Evolutionary conservation across 1,140 invertebrate species (phyloP).

Genomic region (Dreissena polymorpha): DNA sequence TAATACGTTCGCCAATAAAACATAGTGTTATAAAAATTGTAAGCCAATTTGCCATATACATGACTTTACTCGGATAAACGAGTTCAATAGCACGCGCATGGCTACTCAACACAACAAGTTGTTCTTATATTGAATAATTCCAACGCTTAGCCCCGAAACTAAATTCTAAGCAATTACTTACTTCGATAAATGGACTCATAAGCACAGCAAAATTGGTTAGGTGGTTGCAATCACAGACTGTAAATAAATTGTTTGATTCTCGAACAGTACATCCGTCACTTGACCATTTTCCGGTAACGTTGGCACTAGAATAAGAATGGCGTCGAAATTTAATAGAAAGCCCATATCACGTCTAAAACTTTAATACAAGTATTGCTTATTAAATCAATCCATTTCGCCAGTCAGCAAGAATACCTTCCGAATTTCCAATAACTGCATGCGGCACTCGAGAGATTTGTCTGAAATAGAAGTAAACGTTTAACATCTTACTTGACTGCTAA

Average conservation of each 20-base stretch:
- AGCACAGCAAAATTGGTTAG: constrained; percentile 94
- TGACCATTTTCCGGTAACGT: neutral
- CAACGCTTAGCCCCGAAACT: too few species aligned
- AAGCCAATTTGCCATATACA: too few species aligned
- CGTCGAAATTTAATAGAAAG: neutral
- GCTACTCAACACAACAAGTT: too few species aligned
- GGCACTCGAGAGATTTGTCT: constrained; percentile 43
- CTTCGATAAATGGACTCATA: constrained; percentile 55
- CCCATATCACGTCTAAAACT: neutral
- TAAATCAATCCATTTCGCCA: neutral
- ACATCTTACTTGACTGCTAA: neutral
- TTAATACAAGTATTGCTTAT: neutral
- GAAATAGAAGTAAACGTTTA: constrained; percentile 1
- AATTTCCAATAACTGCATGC: constrained; percentile 47
- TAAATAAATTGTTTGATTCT: constrained; percentile 1
- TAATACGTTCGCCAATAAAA: neutral
- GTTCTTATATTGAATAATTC: neutral
- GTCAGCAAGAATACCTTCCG: neutral
- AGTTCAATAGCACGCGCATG: too few species aligned
- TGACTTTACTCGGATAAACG: too few species aligned
- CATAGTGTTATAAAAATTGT: neutral
- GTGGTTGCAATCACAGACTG: constrained; percentile 91
- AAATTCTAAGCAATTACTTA: constrained; percentile 7
- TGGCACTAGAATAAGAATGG: neutral
- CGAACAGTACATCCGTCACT: constrained; percentile 31